Conservation (phyloP, 2,888 invertebrate species). For the Nebria salina region DNA sequence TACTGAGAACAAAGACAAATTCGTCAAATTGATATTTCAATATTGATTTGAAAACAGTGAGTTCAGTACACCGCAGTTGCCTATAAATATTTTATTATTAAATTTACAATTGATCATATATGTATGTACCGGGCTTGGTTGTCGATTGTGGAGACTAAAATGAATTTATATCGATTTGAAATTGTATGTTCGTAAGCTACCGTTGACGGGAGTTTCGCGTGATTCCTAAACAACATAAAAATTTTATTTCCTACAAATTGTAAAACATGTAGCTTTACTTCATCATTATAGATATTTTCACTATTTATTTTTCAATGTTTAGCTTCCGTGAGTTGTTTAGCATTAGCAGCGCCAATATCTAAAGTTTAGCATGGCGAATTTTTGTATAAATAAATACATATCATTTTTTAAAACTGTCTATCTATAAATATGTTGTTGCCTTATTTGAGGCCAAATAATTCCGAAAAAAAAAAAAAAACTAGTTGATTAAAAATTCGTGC, state of each 20-base stretch:
- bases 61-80: not conserved
- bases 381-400: too few species aligned
- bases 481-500: too few species aligned
- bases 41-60: not conserved
- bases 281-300: not conserved
- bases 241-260: not conserved
- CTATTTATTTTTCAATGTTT: not conserved
- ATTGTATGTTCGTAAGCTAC: not conserved
- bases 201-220: not conserved
- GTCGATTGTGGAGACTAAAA: not conserved
- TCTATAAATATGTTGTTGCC: too few species aligned
- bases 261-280: not conserved
- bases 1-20: not conserved
- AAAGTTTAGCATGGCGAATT: too few species aligned
- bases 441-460: too few species aligned
- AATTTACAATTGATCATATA: not conserved
- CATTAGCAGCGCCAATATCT: too few species aligned
- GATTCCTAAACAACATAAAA: not conserved
- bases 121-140: not conserved
- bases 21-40: not conserved
- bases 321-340: not conserved
- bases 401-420: too few species aligned
- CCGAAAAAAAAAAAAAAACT: too few species aligned
- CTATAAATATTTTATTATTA: not conserved
- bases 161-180: not conserved